Base-by-base conservation (phyloP, 2,797 vertebrate genomes). In the Hafferia zeledoni region DNA sequence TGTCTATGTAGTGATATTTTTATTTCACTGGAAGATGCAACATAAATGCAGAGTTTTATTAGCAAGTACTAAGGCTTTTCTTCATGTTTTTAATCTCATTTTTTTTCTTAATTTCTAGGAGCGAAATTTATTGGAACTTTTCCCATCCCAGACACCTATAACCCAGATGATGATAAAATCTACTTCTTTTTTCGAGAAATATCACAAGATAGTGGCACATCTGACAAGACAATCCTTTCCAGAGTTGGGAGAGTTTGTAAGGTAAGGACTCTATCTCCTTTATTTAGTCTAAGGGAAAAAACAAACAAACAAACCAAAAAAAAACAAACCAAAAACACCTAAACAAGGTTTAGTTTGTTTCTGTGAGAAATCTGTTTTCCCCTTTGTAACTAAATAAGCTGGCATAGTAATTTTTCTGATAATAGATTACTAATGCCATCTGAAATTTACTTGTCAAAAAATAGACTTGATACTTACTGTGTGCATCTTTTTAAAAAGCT, bases 111-210 rank as follows among this genome's bases (percentile, higher is more conserved):
- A 60, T 44, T 97, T 97, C 90, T 95, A 99, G 99, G 99, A 97
- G 99, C 98, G 10, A 99, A 98, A 97, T 99, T 99, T 97, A 98
- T 99, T 96, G 98, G 98, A 57, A 99, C 99, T 78, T 99, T 99
- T 96, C 98, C 99, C 77, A 99, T 99, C 49, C 98, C 99, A 9
- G 99, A 99, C 97, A 99, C 99, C 60, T 99, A 99, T 97, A 99
- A 99, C 91, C 99, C 98, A 69, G 99, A 99, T 67, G 99, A 99
- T 84, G 99, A 99, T 94, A 99, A 99, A 98, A 99, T 99, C 90
- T 99, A 99, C 98, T 99, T 99, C 96, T 99, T 99, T 98, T 99
- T 99, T 97, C 99, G 99, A 18, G 99, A 99, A 97, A 98, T 98
- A 77, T 99, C 99, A 17, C 98, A 98, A 95, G 99, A 99, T 80